phyloP scores from a whole-genome alignment of 2,113 vertebrate genomes.

The Gymnarchus niloticus region DNA sequence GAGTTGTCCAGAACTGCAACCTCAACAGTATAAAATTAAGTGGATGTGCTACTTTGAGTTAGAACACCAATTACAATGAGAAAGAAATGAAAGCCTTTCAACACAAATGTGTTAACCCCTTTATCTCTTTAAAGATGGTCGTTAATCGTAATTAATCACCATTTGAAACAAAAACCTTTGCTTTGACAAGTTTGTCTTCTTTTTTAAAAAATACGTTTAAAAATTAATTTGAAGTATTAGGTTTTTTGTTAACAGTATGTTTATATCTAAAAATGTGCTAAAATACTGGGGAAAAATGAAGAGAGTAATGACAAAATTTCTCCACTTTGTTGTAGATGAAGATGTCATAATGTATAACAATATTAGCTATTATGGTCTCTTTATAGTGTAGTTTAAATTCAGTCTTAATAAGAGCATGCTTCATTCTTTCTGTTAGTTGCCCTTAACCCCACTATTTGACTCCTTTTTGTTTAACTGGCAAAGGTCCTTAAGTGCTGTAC shows the following conservation, averaged over 20 bases:
- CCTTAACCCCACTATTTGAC: not conserved
- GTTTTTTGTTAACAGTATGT: not conserved
- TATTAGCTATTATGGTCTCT: not conserved
- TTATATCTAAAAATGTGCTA: not conserved
- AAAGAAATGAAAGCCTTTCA: slow-evolving; percentile 23
- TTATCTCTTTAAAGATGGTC: slow-evolving; percentile 39
- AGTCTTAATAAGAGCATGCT: not conserved
- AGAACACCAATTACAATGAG: slow-evolving; percentile 51
- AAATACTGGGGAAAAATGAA: not conserved
- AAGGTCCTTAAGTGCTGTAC: slow-evolving; percentile 1
- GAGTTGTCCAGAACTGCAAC: slow-evolving; percentile 27
- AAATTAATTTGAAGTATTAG: slow-evolving; percentile 29
- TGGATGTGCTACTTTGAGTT: slow-evolving; percentile 41
- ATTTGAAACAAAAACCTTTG: slow-evolving; percentile 44
- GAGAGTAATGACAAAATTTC: not conserved
- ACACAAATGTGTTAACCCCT: slow-evolving; percentile 28
- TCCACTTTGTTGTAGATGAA: not conserved
- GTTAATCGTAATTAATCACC: slow-evolving; percentile 51
- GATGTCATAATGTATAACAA: not conserved
- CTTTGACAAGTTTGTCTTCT: slow-evolving; percentile 40
- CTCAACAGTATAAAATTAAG: slow-evolving; percentile 46
- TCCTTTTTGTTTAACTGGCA: not conserved
- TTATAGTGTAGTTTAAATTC: not conserved
- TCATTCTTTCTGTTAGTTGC: not conserved
- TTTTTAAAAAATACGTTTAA: slow-evolving; percentile 41